Percentiles rank a stretch among this genome's conserved stretches.
phyloP scores from a whole-genome alignment of 1,140 invertebrate genomes.

The Calephelis nemesis region DNA sequence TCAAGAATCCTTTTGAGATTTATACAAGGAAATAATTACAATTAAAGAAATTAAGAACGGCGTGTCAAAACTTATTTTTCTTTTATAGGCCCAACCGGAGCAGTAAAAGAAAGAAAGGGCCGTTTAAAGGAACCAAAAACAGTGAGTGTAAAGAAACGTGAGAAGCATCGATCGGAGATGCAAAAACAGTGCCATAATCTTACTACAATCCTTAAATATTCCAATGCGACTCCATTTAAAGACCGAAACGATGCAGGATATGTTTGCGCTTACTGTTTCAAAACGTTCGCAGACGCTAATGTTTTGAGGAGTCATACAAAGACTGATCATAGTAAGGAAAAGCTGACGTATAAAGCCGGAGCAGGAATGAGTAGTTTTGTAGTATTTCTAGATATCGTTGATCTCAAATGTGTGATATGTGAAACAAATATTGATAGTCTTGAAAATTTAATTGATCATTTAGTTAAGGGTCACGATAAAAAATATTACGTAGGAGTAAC shows the following conservation, averaged over 20 bases:
- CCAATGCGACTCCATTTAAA: constrained; percentile 69
- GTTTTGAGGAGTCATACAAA: constrained; percentile 57
- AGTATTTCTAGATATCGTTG: constrained; percentile 63
- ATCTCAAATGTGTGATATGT: constrained; percentile 66
- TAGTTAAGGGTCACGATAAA: constrained; percentile 58
- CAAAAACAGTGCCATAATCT: constrained; percentile 72
- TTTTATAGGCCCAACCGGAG: constrained; percentile 71
- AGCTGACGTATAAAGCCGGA: constrained; percentile 59
- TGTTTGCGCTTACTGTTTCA: constrained; percentile 67
- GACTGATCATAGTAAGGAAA: constrained; percentile 57
- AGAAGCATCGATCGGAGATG: constrained; percentile 64
- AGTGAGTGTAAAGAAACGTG: constrained; percentile 44
- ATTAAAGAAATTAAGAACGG: constrained; percentile 36
- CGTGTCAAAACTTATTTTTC: constrained; percentile 69
- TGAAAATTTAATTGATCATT: constrained; percentile 52
- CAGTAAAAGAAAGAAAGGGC: constrained; percentile 55
- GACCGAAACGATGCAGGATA: constrained; percentile 67
- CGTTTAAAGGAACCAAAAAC: constrained; percentile 40
- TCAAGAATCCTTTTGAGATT: not conserved
- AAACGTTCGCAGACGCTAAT: constrained; percentile 54
- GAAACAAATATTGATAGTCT: constrained; percentile 47
- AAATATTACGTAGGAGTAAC: constrained; percentile 57
- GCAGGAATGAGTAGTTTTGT: constrained; percentile 62
- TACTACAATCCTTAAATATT: constrained; percentile 58
- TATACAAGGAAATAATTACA: not conserved